A percentile compares a stretch with the other conserved stretches of the same genome.
Evolutionary conservation across 1,140 invertebrate genomes (phyloP).

Genomic region (Calephelis virginiensis): DNA sequence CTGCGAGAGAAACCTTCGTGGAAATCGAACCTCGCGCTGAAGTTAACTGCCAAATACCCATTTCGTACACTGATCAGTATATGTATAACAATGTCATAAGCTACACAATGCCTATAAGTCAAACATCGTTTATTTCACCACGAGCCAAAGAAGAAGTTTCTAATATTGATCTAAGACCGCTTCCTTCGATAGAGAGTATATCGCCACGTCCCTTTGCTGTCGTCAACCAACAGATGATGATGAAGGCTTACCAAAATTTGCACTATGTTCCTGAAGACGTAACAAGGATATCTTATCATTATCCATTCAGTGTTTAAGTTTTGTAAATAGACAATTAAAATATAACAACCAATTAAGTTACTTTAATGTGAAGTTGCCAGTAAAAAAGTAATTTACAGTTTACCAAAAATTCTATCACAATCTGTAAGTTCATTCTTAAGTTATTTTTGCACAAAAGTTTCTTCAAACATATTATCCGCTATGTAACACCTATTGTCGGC

Average conservation of each 20-base stretch:
- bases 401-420: too few relatives aligned
- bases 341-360: not conserved
- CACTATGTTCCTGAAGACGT: constrained; percentile 68
- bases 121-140: constrained; percentile 56
- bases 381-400: too few relatives aligned
- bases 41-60: constrained; percentile 50
- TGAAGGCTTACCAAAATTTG: constrained; percentile 73
- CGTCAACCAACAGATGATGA: constrained; percentile 76
- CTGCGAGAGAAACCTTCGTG: constrained; percentile 48
- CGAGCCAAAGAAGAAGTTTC: constrained; percentile 55
- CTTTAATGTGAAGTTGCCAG: not conserved
- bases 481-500: too few relatives aligned
- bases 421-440: too few relatives aligned
- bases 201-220: constrained; percentile 68
- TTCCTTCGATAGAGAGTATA: constrained; percentile 71
- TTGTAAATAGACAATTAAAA: not conserved
- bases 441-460: too few relatives aligned
- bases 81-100: constrained; percentile 70
- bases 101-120: constrained; percentile 63
- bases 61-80: constrained; percentile 56
- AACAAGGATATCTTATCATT: constrained; percentile 65
- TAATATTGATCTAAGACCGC: constrained; percentile 58
- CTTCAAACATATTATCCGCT: too few relatives aligned
- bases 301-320: constrained; percentile 62
- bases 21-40: constrained; percentile 57